A percentile compares a stretch with the other conserved stretches of the same genome.
These are phyloP conservation scores for Dendrolimus pini DNA, from an alignment of 2,888 invertebrate species.

Conservation along the genomic window DNA sequence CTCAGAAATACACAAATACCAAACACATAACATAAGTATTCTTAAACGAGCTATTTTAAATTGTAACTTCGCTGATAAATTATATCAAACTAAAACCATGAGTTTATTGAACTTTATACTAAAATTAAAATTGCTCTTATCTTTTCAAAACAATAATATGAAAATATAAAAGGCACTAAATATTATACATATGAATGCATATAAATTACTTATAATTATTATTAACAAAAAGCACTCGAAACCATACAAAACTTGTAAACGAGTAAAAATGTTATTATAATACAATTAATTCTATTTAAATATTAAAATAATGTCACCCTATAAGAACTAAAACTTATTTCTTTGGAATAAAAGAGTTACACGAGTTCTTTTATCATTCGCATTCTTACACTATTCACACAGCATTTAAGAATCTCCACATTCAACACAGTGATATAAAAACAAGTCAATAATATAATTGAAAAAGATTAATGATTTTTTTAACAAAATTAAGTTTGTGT, in stretches of 20 bases:
- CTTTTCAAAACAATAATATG: background rate
- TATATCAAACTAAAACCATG: background rate
- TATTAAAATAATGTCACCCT: slow-evolving; percentile 9
- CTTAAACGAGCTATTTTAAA: background rate
- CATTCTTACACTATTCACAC: no score
- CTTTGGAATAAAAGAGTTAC: slow-evolving; percentile 28
- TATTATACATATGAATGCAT: slow-evolving; percentile 13
- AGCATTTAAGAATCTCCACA: no score
- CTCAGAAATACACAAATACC: slow-evolving; percentile 6
- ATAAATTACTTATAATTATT: slow-evolving; percentile 29
- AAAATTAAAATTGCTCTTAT: slow-evolving; percentile 6
- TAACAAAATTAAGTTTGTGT: no score
- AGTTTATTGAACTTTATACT: background rate
- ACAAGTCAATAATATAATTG: no score
- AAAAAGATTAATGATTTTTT: no score
- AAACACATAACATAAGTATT: background rate
- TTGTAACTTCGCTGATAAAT: background rate
- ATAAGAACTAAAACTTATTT: slow-evolving; percentile 15
- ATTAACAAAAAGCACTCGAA: slow-evolving; percentile 17
- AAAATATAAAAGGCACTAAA: slow-evolving; percentile 13
- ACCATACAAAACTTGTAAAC: background rate
- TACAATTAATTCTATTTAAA: slow-evolving; percentile 5
- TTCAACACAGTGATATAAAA: no score
- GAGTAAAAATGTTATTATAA: slow-evolving; percentile 1
- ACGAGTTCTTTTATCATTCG: background rate